Base-by-base conservation (phyloP, 2,113 vertebrate genomes). In the Aplodontia rufa region DNA sequence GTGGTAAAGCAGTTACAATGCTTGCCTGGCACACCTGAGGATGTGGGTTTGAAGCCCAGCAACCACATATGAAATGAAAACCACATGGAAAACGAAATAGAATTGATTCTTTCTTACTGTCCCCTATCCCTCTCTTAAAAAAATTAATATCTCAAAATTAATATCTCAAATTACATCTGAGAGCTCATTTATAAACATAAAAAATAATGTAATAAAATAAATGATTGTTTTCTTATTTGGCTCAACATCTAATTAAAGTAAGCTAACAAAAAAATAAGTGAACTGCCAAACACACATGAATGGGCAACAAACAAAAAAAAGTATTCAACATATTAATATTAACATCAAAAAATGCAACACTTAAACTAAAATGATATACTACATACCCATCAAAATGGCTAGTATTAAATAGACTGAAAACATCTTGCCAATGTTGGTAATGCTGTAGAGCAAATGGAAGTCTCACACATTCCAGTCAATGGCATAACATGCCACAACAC, bases 171-270 rank as follows among this genome's bases (percentile, higher is more conserved):
- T 84, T 58, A 92, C 91, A 82, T 92, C 14, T 53, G 71, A 37
- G 0, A 88, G n/a, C 30, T 91, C 66, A 94, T 45, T 68, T 81
- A 68, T 47, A 94, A 94, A 90, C 20, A 64, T 40, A 51, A 80
- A 83, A 66, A 80, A 62, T 0, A 79, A 78, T 69, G 66, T 9
- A 2, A 90, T 53, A 87, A 90, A 28, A 81, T 79, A 47, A 79
- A 76, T 72, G 8, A 79, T 66, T 85, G 93, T 64, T 80, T 37
- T 80, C 64, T n/a, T n/a, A 95, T 75, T 58, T 97, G n/a, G 62
- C 37, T 92, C 53, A 64, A 75, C 86, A 79, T 72, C 55, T 90
- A 95, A 78, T 14, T 60, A 79, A 71, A 96, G 53, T 55, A 90
- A 96, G 64, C 8, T 51, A 90, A 89, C 28, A 94, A 32, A 90